Evolutionary conservation across 92 coral and sea anemone species (phyloP).

Genomic region (Bergia puertoricense): DNA sequence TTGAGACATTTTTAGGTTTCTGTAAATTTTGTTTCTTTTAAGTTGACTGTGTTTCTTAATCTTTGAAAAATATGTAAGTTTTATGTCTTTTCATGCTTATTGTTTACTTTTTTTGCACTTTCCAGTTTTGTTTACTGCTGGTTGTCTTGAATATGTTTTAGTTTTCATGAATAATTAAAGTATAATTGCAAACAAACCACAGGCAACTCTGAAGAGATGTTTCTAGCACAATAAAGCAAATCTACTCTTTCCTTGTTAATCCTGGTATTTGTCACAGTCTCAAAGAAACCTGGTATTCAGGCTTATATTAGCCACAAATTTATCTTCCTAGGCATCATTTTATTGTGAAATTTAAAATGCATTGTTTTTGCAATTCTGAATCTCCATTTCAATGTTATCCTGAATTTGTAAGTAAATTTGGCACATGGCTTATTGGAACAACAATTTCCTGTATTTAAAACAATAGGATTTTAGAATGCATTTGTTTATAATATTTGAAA

Average conservation of each 20-base stretch:
- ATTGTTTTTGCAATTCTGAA: not conserved
- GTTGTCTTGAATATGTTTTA: conserved; percentile 33
- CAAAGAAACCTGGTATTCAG: not conserved
- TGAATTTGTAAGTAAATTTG: not conserved
- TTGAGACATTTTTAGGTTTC: not conserved
- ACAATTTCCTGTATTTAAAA: not conserved
- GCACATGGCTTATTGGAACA: not conserved
- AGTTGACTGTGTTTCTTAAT: not conserved
- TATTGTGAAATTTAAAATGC: not conserved
- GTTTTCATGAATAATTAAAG: conserved; percentile 28
- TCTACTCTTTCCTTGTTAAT: not conserved
- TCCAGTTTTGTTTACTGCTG: not conserved
- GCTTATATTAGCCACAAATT: not conserved
- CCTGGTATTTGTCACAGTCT: not conserved
- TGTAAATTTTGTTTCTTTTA: not conserved
- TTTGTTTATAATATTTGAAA: not conserved
- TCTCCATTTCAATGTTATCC: not conserved
- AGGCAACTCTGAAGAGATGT: not conserved
- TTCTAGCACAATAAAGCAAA: not conserved
- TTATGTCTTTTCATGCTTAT: not conserved
- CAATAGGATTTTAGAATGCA: not conserved
- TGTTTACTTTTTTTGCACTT: not conserved
- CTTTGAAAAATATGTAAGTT: not conserved
- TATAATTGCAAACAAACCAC: conserved; percentile 3
- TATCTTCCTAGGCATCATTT: not conserved